A percentile compares a stretch with the other conserved stretches of the same genome.
Evolutionary conservation across 2,113 vertebrate species (phyloP).

Genomic region (Pelvicachromis taeniatus): DNA sequence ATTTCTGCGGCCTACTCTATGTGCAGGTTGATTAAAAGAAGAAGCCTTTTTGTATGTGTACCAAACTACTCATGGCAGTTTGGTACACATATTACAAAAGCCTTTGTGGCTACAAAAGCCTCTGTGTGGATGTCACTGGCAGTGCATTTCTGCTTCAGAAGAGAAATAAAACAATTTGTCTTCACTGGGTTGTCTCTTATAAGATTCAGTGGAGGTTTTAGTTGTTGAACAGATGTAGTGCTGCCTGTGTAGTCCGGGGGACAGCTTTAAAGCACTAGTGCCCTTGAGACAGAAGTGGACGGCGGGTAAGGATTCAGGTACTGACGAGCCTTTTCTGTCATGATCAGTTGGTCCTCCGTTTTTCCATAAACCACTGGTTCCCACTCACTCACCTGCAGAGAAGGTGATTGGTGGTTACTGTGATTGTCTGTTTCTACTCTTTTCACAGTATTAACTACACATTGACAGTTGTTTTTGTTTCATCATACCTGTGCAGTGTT

Average conservation of each 20-base stretch:
- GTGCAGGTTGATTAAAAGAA: slow-evolving; percentile 29
- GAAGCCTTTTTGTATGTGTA: slow-evolving; percentile 23
- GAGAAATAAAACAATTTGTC: slow-evolving; percentile 12
- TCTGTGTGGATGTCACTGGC: slow-evolving; percentile 15
- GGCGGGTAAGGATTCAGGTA: slow-evolving; percentile 85
- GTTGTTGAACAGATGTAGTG: slow-evolving; percentile 11
- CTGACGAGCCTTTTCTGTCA: slow-evolving; percentile 96
- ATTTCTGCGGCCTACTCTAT: slow-evolving; percentile 36
- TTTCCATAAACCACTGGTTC: slow-evolving; percentile 97
- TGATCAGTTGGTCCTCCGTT: slow-evolving; percentile 95
- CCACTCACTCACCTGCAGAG: slow-evolving; percentile 87
- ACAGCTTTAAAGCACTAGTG: slow-evolving; percentile 80
- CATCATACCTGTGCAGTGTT: slow-evolving; percentile 78
- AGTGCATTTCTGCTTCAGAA: slow-evolving; percentile 26
- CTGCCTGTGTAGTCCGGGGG: background rate
- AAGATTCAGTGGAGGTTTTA: slow-evolving; percentile 35
- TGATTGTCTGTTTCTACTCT: background rate
- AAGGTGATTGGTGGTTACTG: background rate
- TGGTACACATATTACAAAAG: too few relatives aligned
- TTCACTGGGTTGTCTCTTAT: slow-evolving; percentile 70
- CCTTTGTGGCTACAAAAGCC: too few relatives aligned
- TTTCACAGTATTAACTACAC: background rate
- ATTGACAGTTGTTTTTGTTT: background rate
- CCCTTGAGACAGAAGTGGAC: slow-evolving; percentile 80
- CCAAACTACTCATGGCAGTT: slow-evolving; percentile 28